Percentiles rank a stretch among this genome's conserved stretches.
Conservation (phyloP, 2,113 vertebrate genomes). For the Fulica atra region DNA sequence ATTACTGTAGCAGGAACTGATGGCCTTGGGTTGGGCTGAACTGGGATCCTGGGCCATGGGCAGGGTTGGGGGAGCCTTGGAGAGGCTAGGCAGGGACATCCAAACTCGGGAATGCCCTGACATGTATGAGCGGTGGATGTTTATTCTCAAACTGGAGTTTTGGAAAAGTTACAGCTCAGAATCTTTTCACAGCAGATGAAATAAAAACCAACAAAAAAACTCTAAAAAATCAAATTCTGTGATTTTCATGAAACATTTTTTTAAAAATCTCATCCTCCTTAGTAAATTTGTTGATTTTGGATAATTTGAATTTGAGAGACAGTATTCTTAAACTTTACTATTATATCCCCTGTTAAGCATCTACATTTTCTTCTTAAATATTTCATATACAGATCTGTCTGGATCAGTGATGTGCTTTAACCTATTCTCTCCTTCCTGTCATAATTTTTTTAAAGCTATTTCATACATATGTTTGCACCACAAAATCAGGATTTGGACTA, state of each 20-base stretch:
- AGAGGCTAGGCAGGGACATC: too few species aligned
- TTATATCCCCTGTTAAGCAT: not conserved
- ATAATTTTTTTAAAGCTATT: not conserved
- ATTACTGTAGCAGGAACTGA: not conserved
- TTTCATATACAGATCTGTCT: not conserved
- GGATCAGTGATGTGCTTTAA: not conserved
- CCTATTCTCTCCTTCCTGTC: not conserved
- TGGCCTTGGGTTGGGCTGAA: not conserved
- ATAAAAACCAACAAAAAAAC: not conserved
- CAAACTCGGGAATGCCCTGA: not conserved
- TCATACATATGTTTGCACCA: not conserved
- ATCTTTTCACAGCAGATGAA: not conserved
- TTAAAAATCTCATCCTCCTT: not conserved
- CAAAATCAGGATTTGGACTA: not conserved
- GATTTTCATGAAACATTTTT: not conserved
- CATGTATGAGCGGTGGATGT: accelerated
- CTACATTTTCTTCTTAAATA: not conserved
- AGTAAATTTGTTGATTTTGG: not conserved
- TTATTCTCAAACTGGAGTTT: not conserved
- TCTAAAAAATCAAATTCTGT: not conserved
- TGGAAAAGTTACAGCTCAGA: not conserved
- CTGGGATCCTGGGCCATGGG: too few species aligned
- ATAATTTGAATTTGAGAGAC: not conserved
- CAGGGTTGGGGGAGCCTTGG: not conserved
- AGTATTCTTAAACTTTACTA: not conserved